These are phyloP conservation scores for Isaurus tuberculatus DNA, from an alignment of 92 coral and sea anemone species.

Conservation along the genomic window DNA sequence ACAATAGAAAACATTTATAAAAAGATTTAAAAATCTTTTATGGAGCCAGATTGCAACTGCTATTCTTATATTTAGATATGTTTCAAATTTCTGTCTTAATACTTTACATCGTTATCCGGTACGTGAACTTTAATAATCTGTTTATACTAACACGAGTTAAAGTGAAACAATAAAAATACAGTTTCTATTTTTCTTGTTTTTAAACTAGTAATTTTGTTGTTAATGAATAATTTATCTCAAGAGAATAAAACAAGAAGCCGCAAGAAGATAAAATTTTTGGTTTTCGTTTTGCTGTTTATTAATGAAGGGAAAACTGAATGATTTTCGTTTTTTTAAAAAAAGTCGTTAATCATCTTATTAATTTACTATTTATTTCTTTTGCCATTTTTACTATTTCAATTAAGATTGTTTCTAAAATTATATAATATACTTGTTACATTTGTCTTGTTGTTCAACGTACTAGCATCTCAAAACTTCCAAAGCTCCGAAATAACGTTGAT, in stretches of 20 bases:
- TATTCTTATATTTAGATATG: background rate
- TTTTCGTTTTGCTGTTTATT: background rate
- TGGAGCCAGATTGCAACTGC: background rate
- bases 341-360: too few relatives aligned
- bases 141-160: background rate
- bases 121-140: background rate
- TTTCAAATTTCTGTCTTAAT: background rate
- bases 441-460: too few relatives aligned
- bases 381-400: too few relatives aligned
- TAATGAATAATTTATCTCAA: slow-evolving; percentile 19
- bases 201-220: background rate
- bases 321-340: too few relatives aligned
- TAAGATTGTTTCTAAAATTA: too few relatives aligned
- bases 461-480: too few relatives aligned
- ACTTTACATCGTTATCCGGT: background rate
- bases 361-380: too few relatives aligned
- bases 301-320: too few relatives aligned
- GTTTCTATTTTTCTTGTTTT: background rate
- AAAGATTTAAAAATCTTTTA: background rate
- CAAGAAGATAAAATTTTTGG: background rate
- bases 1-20: too few relatives aligned
- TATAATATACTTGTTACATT: too few relatives aligned
- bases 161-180: background rate
- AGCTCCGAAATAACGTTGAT: too few relatives aligned
- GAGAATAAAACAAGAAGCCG: background rate